Conservation (phyloP, 92 coral and sea anemone genomes). For the Porites rus region DNA sequence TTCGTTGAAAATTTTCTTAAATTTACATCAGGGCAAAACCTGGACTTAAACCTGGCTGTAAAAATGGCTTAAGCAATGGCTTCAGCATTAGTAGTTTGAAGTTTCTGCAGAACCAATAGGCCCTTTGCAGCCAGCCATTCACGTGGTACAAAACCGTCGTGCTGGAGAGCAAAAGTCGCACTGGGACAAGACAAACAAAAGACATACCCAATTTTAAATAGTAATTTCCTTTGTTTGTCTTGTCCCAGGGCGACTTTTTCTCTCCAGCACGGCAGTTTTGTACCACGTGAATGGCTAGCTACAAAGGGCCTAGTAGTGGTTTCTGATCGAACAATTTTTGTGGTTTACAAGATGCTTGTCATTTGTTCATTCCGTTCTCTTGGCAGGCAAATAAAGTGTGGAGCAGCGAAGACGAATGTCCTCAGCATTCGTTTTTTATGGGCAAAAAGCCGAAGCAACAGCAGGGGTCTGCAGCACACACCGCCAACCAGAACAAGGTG, state of each 20-base stretch:
- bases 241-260: neutral
- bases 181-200: too few relatives aligned
- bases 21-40: too few relatives aligned
- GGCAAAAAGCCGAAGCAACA: conserved; percentile 7
- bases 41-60: neutral
- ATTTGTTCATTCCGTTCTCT: neutral
- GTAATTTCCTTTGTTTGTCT: neutral
- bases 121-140: too few relatives aligned
- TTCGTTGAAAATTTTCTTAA: too few relatives aligned
- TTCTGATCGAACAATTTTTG: neutral
- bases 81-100: too few relatives aligned
- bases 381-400: conserved; percentile 6
- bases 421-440: conserved; percentile 11
- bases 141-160: too few relatives aligned
- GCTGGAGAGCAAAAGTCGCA: too few relatives aligned
- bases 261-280: neutral
- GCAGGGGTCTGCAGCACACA: conserved; percentile 7
- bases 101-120: too few relatives aligned
- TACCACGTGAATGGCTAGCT: neutral
- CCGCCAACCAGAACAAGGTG: conserved; percentile 14
- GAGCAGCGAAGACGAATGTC: conserved; percentile 12
- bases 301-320: neutral
- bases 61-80: too few relatives aligned
- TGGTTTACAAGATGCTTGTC: neutral
- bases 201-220: too few relatives aligned